Percentiles rank a stretch among this genome's conserved stretches.
Conservation (phyloP, 2,888 invertebrate species). For the Nemoura dubitans region DNA sequence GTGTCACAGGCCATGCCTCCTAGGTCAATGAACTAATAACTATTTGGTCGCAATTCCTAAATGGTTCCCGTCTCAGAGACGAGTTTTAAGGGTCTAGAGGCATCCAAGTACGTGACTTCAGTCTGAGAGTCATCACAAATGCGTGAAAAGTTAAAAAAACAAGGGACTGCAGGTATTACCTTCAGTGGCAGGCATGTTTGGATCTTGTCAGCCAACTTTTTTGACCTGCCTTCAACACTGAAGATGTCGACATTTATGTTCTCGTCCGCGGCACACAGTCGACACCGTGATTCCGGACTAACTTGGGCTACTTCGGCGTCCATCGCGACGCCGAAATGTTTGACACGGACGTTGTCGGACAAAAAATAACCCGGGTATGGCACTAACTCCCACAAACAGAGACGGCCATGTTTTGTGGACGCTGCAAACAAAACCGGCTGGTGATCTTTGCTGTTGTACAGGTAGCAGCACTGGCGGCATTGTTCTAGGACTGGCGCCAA, state of each 20-base stretch:
- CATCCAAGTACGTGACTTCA: background rate
- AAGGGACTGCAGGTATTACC: constrained; percentile 54
- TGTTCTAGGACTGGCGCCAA: background rate
- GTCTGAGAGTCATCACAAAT: background rate
- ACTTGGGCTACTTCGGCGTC: background rate
- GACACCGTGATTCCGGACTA: constrained; percentile 56
- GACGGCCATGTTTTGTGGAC: constrained; percentile 7
- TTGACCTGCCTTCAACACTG: constrained; percentile 61
- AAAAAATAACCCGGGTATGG: background rate
- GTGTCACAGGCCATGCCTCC: constrained; percentile 17
- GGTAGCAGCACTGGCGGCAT: background rate
- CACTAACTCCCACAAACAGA: background rate
- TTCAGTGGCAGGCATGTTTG: constrained; percentile 61
- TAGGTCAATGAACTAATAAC: background rate
- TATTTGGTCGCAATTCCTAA: background rate
- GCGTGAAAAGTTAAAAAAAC: too few relatives aligned
- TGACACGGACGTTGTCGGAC: background rate
- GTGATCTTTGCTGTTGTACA: background rate
- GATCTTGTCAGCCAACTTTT: constrained; percentile 62
- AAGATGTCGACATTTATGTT: constrained; percentile 62
- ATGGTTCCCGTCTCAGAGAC: background rate
- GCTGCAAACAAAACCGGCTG: background rate
- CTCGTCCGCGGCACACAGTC: constrained; percentile 62
- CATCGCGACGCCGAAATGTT: background rate
- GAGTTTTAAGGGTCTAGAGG: background rate